A percentile compares a stretch with the other conserved stretches of the same genome.
phyloP scores from a whole-genome alignment of 2,113 vertebrate genomes.

The Tinamus guttatus region DNA sequence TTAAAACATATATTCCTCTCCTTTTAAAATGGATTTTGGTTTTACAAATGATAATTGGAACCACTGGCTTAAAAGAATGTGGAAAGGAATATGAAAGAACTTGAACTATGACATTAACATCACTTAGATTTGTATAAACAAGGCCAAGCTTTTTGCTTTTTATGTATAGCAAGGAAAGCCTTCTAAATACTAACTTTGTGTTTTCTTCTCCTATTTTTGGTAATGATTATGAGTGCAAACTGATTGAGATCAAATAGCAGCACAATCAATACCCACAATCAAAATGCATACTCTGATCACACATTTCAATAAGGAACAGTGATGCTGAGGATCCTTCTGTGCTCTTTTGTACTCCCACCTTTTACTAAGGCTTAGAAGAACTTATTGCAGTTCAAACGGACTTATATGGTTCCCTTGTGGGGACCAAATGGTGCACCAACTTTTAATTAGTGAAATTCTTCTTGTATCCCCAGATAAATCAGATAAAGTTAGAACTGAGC shows the following conservation, averaged over 20 bases:
- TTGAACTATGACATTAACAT: not conserved
- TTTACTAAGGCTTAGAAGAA: not conserved
- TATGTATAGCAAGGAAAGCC: not conserved
- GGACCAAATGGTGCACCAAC: not conserved
- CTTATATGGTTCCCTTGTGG: not conserved
- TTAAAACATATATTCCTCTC: too few species aligned
- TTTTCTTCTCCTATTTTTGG: not conserved
- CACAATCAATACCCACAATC: not conserved
- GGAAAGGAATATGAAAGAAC: not conserved
- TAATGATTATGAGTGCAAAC: not conserved
- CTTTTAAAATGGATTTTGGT: not conserved
- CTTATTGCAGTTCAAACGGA: not conserved
- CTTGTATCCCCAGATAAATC: not conserved
- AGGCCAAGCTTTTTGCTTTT: not conserved
- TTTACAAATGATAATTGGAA: not conserved
- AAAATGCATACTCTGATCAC: not conserved
- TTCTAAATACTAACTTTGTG: not conserved
- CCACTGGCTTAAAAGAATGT: not conserved
- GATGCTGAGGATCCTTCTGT: not conserved
- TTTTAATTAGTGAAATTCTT: conserved; percentile 25
- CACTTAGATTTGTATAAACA: not conserved
- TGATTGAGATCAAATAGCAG: not conserved
- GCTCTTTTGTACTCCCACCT: not conserved
- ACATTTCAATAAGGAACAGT: not conserved
- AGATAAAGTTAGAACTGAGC: not conserved